Conservation (phyloP, 92 coral and sea anemone genomes). For the Parazoanthus darwini region DNA sequence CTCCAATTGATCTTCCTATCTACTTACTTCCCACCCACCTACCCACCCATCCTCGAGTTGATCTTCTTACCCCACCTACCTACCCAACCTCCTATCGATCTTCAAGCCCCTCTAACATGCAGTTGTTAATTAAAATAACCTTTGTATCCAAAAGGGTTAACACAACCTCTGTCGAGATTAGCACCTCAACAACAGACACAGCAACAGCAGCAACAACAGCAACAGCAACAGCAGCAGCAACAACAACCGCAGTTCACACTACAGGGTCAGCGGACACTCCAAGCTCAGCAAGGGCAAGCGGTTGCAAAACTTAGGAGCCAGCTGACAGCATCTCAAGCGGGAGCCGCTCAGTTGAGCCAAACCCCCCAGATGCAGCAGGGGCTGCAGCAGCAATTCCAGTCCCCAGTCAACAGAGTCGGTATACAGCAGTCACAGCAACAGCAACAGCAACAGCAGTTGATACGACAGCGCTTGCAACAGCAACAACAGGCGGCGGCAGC, state of each 20-base stretch:
- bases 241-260: constrained; percentile 63
- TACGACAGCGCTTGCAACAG: constrained; percentile 49
- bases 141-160: constrained; percentile 14
- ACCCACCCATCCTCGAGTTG: too few species aligned
- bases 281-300: constrained; percentile 61
- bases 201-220: constrained; percentile 47
- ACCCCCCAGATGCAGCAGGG: constrained; percentile 49
- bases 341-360: constrained; percentile 41
- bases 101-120: not conserved
- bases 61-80: too few species aligned
- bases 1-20: too few species aligned
- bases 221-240: constrained; percentile 52
- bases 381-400: constrained; percentile 30
- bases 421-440: constrained; percentile 47
- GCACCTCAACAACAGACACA: constrained; percentile 56
- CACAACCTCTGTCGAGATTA: constrained; percentile 49
- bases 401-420: constrained; percentile 45
- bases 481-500: constrained; percentile 49
- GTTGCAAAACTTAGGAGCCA: constrained; percentile 40
- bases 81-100: too few species aligned
- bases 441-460: constrained; percentile 51
- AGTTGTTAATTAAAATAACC: not conserved
- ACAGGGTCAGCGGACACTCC: constrained; percentile 64
- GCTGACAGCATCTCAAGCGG: constrained; percentile 21
- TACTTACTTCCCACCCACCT: too few species aligned